Percentiles rank a stretch among this genome's conserved stretches.
Evolutionary conservation across 2,797 vertebrate genomes (phyloP).

Genomic region (Holocentrus rufus): DNA sequence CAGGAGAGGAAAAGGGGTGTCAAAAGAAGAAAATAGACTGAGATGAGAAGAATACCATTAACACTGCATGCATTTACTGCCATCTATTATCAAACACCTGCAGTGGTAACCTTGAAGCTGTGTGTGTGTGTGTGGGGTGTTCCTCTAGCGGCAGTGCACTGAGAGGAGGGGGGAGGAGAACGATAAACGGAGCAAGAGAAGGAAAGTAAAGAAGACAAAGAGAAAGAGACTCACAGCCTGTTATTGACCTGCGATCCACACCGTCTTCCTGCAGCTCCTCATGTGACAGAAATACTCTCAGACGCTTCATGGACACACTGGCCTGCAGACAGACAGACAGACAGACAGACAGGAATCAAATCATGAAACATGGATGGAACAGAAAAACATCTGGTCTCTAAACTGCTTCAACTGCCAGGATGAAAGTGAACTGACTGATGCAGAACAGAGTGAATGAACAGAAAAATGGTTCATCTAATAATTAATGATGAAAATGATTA

Average conservation of each 20-base stretch:
- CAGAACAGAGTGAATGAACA: too few species aligned
- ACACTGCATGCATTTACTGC: too few species aligned
- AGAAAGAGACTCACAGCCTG: constrained; percentile 78
- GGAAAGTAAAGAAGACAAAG: not conserved
- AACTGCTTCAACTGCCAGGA: too few species aligned
- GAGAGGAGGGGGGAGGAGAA: not conserved
- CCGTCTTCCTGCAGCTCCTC: constrained; percentile 91
- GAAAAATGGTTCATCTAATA: too few species aligned
- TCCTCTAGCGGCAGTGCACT: too few species aligned
- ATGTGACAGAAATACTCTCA: constrained; percentile 93
- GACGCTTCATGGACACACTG: constrained; percentile 93
- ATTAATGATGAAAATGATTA: too few species aligned
- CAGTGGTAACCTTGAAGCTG: too few species aligned
- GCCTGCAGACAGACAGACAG: constrained; percentile 79
- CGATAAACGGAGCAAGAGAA: not conserved
- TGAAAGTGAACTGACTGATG: too few species aligned
- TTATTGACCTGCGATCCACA: constrained; percentile 78
- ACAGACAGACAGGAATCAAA: not conserved
- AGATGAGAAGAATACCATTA: not conserved
- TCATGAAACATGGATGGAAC: not conserved
- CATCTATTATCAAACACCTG: too few species aligned
- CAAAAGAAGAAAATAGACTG: not conserved
- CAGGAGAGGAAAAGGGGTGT: not conserved
- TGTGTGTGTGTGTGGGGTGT: too few species aligned
- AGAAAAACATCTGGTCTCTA: too few species aligned